Evolutionary conservation across 1,140 invertebrate species (phyloP).

Genomic region (Trichonephila clavipes): DNA sequence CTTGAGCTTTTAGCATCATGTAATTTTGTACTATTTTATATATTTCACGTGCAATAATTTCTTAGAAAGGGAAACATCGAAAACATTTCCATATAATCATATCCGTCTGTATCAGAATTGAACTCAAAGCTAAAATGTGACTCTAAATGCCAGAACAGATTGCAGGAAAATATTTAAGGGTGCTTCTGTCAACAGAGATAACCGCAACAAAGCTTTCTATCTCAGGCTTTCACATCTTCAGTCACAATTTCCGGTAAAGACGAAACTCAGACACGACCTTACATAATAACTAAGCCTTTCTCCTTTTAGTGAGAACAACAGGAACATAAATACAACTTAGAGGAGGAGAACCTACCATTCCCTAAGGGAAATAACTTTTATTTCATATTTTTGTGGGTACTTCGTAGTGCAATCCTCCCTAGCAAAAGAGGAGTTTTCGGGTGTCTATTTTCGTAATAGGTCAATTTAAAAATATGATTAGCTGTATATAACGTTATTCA

Average conservation of each 20-base stretch:
- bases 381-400: not conserved
- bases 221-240: not conserved
- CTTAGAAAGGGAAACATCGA: no score
- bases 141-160: no score
- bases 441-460: not conserved
- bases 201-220: not conserved
- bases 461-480: not conserved
- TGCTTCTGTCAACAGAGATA: not conserved
- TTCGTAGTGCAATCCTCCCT: not conserved
- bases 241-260: not conserved
- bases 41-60: no score
- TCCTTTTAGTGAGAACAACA: not conserved
- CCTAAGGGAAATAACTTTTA: not conserved
- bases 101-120: no score
- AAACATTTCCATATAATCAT: no score
- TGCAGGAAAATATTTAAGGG: not conserved
- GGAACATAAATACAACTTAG: slow-evolving; percentile 1
- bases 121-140: no score
- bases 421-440: not conserved
- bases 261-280: not conserved
- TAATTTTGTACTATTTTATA: no score
- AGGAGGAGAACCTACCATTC: not conserved
- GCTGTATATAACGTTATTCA: no score
- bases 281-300: slow-evolving; percentile 14
- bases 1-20: no score